Percentiles rank a stretch among this genome's conserved stretches.
Conservation (phyloP, 2,888 invertebrate species). For the Mythimna albipuncta region DNA sequence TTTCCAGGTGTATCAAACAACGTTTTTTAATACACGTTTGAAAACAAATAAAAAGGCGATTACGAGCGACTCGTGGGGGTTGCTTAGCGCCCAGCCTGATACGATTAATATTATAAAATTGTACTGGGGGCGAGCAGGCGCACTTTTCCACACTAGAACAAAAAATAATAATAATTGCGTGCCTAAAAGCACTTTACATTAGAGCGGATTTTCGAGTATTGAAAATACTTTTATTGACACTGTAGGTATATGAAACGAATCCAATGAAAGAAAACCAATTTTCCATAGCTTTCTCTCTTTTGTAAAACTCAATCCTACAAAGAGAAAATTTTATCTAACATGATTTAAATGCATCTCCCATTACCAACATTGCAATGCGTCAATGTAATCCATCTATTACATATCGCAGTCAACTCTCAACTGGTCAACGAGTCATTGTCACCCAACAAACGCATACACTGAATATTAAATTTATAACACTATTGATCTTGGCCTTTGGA, state of each 20-base stretch:
- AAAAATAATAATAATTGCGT: too few relatives aligned
- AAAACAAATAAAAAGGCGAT: too few relatives aligned
- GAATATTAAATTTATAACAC: slow-evolving; percentile 71
- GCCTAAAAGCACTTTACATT: too few relatives aligned
- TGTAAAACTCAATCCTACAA: slow-evolving; percentile 1
- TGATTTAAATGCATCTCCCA: slow-evolving; percentile 22
- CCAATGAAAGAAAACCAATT: not conserved
- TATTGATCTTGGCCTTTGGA: slow-evolving; percentile 68
- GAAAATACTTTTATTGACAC: not conserved
- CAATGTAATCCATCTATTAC: slow-evolving; percentile 24
- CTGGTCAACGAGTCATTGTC: slow-evolving; percentile 63
- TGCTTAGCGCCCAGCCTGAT: too few relatives aligned
- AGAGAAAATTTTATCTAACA: slow-evolving; percentile 8
- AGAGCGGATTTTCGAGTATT: too few relatives aligned
- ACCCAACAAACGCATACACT: slow-evolving; percentile 66
- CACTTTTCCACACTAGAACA: too few relatives aligned
- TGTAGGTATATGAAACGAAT: not conserved
- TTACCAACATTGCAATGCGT: slow-evolving; percentile 32
- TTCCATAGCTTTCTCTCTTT: not conserved
- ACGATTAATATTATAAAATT: too few relatives aligned
- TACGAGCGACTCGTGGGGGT: too few relatives aligned
- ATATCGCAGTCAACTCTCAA: slow-evolving; percentile 36
- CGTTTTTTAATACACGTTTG: too few relatives aligned
- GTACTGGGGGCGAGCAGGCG: too few relatives aligned
- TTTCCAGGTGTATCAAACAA: too few relatives aligned